Percentiles rank a stretch among this genome's conserved stretches.
Conservation (phyloP, 2,113 vertebrate genomes). For the Thunnus thynnus region DNA sequence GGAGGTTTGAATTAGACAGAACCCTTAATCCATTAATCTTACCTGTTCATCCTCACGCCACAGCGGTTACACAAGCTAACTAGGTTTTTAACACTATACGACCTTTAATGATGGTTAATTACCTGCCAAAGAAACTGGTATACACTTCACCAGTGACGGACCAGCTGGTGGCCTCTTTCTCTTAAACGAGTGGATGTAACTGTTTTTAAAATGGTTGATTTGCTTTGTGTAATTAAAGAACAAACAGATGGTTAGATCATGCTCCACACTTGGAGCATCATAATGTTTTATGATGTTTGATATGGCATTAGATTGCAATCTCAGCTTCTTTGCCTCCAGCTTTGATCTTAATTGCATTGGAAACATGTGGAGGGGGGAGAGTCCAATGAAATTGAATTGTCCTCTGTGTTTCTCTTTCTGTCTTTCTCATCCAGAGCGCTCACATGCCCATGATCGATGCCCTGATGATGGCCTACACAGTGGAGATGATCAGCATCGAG, state of each 20-base stretch:
- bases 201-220: too few species aligned
- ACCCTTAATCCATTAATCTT: slow-evolving; percentile 7
- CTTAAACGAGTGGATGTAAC: too few species aligned
- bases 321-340: background rate
- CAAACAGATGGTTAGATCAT: too few species aligned
- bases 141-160: too few species aligned
- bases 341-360: slow-evolving; percentile 4
- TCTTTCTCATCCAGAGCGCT: slow-evolving; percentile 85
- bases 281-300: slow-evolving; percentile 1
- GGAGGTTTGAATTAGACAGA: background rate
- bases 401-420: slow-evolving; percentile 7
- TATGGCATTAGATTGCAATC: background rate
- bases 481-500: slow-evolving; percentile 99
- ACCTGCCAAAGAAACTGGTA: too few species aligned
- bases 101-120: background rate
- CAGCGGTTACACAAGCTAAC: background rate
- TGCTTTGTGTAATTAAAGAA: too few species aligned
- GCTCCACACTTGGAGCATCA: background rate
- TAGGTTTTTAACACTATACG: background rate
- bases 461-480: slow-evolving; percentile 98
- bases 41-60: background rate
- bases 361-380: background rate
- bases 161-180: too few species aligned
- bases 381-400: slow-evolving; percentile 19
- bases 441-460: slow-evolving; percentile 99